phyloP scores from a whole-genome alignment of 2,113 vertebrate genomes.

The Hirundichthys speculiger region DNA sequence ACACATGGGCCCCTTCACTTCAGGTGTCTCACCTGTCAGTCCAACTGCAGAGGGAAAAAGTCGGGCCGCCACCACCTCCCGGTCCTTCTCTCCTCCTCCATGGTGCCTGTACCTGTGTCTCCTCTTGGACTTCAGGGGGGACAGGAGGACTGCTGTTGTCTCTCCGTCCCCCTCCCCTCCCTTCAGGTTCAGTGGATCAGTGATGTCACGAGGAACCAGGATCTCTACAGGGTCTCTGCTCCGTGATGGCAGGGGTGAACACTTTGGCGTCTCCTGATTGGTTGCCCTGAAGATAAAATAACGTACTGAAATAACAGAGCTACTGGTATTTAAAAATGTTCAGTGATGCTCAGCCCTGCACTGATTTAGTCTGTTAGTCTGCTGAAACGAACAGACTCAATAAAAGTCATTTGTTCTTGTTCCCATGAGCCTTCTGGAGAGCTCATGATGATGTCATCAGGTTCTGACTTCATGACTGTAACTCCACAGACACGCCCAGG shows the following conservation, averaged over 20 bases:
- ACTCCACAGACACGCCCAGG: too few relatives aligned
- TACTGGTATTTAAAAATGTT: too few relatives aligned
- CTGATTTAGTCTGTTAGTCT: too few relatives aligned
- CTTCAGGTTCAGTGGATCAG: constrained; percentile 90
- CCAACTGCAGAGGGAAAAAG: constrained; percentile 33
- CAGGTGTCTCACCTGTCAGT: constrained; percentile 37
- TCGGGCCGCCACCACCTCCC: neutral
- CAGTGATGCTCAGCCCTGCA: too few relatives aligned
- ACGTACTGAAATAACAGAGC: too few relatives aligned
- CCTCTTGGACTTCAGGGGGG: constrained; percentile 80
- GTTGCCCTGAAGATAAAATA: constrained; percentile 77
- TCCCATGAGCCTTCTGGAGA: too few relatives aligned
- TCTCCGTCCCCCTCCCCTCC: constrained; percentile 63
- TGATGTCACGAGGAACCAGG: constrained; percentile 91
- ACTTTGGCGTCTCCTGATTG: constrained; percentile 90
- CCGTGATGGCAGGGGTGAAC: constrained; percentile 86
- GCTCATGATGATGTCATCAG: too few relatives aligned
- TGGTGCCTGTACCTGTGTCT: constrained; percentile 84
- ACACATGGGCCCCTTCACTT: too few relatives aligned
- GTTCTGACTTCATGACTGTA: too few relatives aligned
- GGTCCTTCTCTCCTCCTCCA: constrained; percentile 50
- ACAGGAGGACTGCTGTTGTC: constrained; percentile 74
- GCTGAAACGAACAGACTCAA: too few relatives aligned
- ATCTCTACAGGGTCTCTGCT: constrained; percentile 90
- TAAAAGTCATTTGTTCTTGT: too few relatives aligned